These are phyloP conservation scores for Spheniscus mendiculus DNA, from an alignment of 2,113 vertebrate species.

Conservation along the genomic window DNA sequence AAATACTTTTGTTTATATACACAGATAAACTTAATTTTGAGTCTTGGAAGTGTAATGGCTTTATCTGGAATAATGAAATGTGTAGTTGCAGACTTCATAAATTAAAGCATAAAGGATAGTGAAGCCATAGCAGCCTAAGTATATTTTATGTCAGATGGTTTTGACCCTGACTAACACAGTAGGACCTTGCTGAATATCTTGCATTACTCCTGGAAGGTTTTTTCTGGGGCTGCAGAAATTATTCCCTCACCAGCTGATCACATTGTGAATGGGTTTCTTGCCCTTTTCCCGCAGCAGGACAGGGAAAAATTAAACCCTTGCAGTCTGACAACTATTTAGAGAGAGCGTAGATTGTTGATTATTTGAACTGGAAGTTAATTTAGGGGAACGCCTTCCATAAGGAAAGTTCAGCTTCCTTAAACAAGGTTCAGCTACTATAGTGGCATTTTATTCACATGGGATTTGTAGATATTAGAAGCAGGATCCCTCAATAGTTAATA, in stretches of 20 bases:
- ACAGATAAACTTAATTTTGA: neutral
- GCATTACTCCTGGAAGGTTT: neutral
- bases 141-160: neutral
- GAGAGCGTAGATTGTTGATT: neutral
- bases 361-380: neutral
- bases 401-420: neutral
- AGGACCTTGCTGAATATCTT: neutral
- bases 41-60: neutral
- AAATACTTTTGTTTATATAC: neutral
- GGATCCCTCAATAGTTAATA: neutral
- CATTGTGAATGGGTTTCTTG: neutral
- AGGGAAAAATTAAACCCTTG: neutral
- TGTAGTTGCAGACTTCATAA: neutral
- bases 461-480: neutral
- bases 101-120: neutral
- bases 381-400: neutral
- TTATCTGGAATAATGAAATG: neutral
- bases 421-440: neutral
- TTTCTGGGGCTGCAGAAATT: neutral
- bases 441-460: neutral
- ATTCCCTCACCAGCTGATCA: neutral
- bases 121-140: neutral
- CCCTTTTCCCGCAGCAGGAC: neutral
- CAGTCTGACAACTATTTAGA: neutral
- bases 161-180: neutral